Evolutionary conservation across 2,888 invertebrate genomes (phyloP), one percentile per base, ranked within the genome.

Genomic region (Exocentrus adspersus): DNA sequence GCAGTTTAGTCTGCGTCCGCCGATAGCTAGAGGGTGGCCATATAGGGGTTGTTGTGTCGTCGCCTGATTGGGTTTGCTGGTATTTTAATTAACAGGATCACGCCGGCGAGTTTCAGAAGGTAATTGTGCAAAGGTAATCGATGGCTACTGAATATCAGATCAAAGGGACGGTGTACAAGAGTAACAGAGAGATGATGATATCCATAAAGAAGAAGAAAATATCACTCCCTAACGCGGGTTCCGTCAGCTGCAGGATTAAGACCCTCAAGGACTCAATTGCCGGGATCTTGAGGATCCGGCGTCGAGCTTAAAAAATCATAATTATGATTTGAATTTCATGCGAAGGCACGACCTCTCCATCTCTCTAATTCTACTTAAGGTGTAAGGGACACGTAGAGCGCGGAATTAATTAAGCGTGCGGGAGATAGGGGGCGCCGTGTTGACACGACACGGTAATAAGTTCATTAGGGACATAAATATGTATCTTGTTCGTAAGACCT

Each of bases 1-100:
- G 57, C 65, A 52, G 67, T 68, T 67, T 64, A 64, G 20, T 19
- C 46, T 57, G 46, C 14, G 17, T 14, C 17, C 20, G 20, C 32
- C 30, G 46, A 45, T 30, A 57, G 42, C 46, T 28, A 28, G 57
- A 9, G 16, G 2, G 32, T n/a, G 17, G 17, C 7, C 16, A n/a
- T 12, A 14, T 5, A 37, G 37, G 37, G 37, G n/a, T 12, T 37
- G 37, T 37, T 37, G 37, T 37, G n/a, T 37, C 37, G 4, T 37
- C 37, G 37, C 37, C 3, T 14, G 37, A 37, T 37, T 37, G 37
- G 37, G n/a, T 37, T 37, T 12, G 37, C n/a, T 37, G n/a, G 37
- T 37, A 37, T 37, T 37, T 37, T 37, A 37, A 37, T 37, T 37
- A 37, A 37, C 37, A n/a, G 2, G 37, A 24, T 7, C 24, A 24